A percentile compares a stretch with the other conserved stretches of the same genome.
Conservation (phyloP, 2,888 invertebrate species). For the Euplexia lucipara region DNA sequence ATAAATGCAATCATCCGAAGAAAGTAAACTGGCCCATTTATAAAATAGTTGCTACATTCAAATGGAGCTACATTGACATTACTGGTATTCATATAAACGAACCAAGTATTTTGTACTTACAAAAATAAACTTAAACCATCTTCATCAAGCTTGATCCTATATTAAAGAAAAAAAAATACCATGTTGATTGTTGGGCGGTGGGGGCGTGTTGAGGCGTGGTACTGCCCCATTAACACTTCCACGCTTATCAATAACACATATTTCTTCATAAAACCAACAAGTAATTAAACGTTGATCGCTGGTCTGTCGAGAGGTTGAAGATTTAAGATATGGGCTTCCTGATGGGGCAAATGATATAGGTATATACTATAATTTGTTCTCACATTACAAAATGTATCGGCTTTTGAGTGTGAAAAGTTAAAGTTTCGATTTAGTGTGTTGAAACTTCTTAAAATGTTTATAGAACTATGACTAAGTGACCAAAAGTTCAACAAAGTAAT, state of each 20-base stretch:
- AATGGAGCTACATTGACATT: neutral
- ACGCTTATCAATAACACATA: slow-evolving; percentile 76
- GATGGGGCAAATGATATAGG: neutral
- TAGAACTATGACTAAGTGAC: no score
- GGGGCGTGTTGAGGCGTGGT: slow-evolving; percentile 82
- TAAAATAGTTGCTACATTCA: neutral
- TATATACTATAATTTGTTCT: no score
- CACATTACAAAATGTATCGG: neutral
- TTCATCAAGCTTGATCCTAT: neutral
- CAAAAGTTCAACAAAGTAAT: no score
- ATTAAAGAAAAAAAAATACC: slow-evolving; percentile 42
- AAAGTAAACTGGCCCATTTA: slow-evolving; percentile 13
- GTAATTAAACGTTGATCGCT: slow-evolving; percentile 57
- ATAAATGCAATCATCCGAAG: slow-evolving; percentile 6
- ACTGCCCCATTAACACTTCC: slow-evolving; percentile 68
- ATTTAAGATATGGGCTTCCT: slow-evolving; percentile 35
- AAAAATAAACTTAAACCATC: neutral
- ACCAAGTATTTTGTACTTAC: neutral
- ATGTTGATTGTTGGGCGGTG: slow-evolving; percentile 46
- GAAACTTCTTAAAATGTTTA: neutral
- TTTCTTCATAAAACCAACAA: slow-evolving; percentile 70
- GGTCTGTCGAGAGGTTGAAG: slow-evolving; percentile 30
- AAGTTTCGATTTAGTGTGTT: slow-evolving; percentile 1
- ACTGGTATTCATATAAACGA: neutral
- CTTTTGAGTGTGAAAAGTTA: slow-evolving; percentile 13